Base-by-base conservation (phyloP, 1,140 invertebrate species). In the Subanguina moxae region DNA sequence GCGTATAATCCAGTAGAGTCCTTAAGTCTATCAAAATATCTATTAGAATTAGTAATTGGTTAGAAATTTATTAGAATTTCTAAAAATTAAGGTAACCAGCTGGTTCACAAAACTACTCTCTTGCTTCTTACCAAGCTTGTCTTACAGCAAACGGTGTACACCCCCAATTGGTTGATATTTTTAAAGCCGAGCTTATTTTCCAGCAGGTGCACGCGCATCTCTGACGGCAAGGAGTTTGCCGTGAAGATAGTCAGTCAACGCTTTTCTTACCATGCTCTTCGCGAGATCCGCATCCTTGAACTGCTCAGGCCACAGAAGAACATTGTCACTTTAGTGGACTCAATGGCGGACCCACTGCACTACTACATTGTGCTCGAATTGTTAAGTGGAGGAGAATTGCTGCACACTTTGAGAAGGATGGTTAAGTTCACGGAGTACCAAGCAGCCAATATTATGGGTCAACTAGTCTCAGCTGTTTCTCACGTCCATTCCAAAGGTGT, bases 221-320 rank as follows among this genome's bases (percentile, higher is more conserved):
- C 82, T 28, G 90, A 89, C 0, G 87, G 88, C 13, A 87, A 88
- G 70, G 87, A 89, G 62, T 94, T 88, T 83, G 92, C 92, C 13
- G 92, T 94, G 0, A 95, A 95, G 86, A 94, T 95, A 70, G 87
- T 94, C 9, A 90, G 88, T 73, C 86, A 89, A n/a, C 86, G 88
- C 32, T 86, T 90, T 57, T 80, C 83, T 64, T 78, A 77, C 65
- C 89, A 92, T 75, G 88, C 89, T 30, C 86, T 85, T 1, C 86
- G 88, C 57, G 92, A 95, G 83, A 71, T 70, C 0, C 70, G 69
- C 72, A 81, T 94, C 45, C 84, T 94, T 62, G 87, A 88, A 73
- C 86, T 86, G 62, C 94, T 91, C 83, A 91, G 90, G 82, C 90
- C 89, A 58, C 92, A 94, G 83, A 87, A 88, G 1, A 93, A 93